Conservation (phyloP, 2,888 invertebrate genomes). For the Horisme vitalbata region DNA sequence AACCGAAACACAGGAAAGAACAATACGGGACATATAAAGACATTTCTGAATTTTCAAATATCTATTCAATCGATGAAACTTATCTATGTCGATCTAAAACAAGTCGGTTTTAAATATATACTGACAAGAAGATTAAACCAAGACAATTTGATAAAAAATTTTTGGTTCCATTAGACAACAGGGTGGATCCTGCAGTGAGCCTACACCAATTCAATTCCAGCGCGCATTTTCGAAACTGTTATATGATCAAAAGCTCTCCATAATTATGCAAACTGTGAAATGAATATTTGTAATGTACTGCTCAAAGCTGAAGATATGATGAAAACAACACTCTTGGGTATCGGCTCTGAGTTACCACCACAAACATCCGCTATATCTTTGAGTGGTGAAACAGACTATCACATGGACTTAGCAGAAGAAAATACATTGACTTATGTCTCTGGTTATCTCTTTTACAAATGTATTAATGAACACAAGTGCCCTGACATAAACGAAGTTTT, state of each 20-base stretch:
- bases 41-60: slow-evolving; percentile 37
- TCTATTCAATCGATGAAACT: slow-evolving; percentile 37
- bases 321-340: slow-evolving; percentile 9
- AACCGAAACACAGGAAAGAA: slow-evolving; percentile 31
- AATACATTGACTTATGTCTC: slow-evolving; percentile 27
- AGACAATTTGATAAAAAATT: slow-evolving; percentile 18
- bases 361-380: slow-evolving; percentile 21
- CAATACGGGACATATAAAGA: slow-evolving; percentile 35
- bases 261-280: slow-evolving; percentile 21
- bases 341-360: slow-evolving; percentile 19
- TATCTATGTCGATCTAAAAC: slow-evolving; percentile 36
- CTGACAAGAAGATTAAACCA: slow-evolving; percentile 24
- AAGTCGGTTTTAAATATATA: slow-evolving; percentile 13
- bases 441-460: slow-evolving; percentile 26
- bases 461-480: slow-evolving; percentile 26
- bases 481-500: slow-evolving; percentile 22
- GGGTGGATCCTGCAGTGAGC: slow-evolving; percentile 16
- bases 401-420: slow-evolving; percentile 21
- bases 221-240: slow-evolving; percentile 25
- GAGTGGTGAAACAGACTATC: too few relatives aligned
- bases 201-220: slow-evolving; percentile 23
- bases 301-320: slow-evolving; percentile 23
- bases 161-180: slow-evolving; percentile 23
- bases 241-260: slow-evolving; percentile 22
- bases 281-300: slow-evolving; percentile 23